These are phyloP conservation scores for Neosilurus mollespiculum DNA, from an alignment of 2,797 vertebrate species.

Conservation along the genomic window DNA sequence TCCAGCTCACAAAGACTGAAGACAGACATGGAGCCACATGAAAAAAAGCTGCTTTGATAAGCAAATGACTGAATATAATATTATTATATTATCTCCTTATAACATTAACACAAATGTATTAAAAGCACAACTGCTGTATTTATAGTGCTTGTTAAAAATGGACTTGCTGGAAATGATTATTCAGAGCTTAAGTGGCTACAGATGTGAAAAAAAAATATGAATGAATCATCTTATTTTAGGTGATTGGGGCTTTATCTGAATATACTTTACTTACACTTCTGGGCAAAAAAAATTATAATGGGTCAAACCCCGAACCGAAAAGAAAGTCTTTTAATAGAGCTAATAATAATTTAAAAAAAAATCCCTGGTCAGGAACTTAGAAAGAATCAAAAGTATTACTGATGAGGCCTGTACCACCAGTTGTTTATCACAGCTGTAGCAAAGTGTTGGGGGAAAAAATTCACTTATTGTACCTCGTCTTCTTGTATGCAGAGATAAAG, in stretches of 20 bases:
- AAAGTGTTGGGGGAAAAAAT: too few relatives aligned
- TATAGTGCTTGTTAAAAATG: background rate
- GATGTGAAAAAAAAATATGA: background rate
- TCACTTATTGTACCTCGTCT: too few relatives aligned
- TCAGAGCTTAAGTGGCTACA: background rate
- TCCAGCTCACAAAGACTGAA: background rate
- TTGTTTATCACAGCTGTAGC: too few relatives aligned
- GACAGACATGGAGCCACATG: background rate
- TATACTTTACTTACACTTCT: background rate
- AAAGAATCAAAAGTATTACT: too few relatives aligned
- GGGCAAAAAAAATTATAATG: too few relatives aligned
- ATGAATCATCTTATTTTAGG: background rate
- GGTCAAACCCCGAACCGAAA: too few relatives aligned
- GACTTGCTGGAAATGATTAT: background rate
- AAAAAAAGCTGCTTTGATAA: background rate
- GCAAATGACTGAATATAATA: background rate
- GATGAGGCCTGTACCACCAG: too few relatives aligned
- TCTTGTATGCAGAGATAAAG: too few relatives aligned
- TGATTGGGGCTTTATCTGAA: background rate
- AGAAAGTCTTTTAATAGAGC: too few relatives aligned
- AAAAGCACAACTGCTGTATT: background rate
- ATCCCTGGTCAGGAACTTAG: too few relatives aligned
- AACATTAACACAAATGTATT: background rate
- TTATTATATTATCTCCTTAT: too few relatives aligned
- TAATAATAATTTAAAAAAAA: too few relatives aligned